A percentile compares a stretch with the other conserved stretches of the same genome.
phyloP scores from a whole-genome alignment of 2,113 vertebrate species.

The Tursiops truncatus region DNA sequence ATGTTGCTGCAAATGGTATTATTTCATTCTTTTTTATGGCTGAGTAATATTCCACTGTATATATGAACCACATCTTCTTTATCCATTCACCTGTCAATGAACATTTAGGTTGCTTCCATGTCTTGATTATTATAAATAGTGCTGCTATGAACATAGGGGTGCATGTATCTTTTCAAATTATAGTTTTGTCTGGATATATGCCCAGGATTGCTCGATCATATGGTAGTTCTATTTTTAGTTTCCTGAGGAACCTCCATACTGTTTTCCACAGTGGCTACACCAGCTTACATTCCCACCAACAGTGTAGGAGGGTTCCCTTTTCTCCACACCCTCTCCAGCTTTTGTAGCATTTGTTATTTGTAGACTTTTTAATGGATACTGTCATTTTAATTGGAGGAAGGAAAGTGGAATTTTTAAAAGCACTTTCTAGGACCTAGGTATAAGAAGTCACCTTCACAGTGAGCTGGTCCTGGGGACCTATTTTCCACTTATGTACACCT shows the following conservation, averaged over 20 bases:
- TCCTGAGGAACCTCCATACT: background rate
- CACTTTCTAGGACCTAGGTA: background rate
- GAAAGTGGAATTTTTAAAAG: background rate
- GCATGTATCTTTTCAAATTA: too few relatives aligned
- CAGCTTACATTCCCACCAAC: background rate
- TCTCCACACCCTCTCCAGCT: background rate
- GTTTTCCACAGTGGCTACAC: background rate
- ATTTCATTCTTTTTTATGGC: accelerated
- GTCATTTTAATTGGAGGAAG: background rate
- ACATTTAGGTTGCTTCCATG: background rate
- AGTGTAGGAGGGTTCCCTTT: background rate
- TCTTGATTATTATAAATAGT: background rate
- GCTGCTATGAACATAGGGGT: background rate
- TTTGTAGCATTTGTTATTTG: background rate
- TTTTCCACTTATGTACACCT: too few relatives aligned
- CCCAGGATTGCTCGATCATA: background rate
- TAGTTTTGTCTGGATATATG: background rate
- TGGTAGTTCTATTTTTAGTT: background rate
- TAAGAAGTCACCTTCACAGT: background rate
- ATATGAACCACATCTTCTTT: accelerated
- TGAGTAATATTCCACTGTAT: accelerated
- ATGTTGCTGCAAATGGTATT: background rate
- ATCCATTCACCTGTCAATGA: background rate
- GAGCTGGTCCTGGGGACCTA: background rate
- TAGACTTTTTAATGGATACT: background rate